phyloP scores from a whole-genome alignment of 1,140 invertebrate species.

The Drosophila pandora region DNA sequence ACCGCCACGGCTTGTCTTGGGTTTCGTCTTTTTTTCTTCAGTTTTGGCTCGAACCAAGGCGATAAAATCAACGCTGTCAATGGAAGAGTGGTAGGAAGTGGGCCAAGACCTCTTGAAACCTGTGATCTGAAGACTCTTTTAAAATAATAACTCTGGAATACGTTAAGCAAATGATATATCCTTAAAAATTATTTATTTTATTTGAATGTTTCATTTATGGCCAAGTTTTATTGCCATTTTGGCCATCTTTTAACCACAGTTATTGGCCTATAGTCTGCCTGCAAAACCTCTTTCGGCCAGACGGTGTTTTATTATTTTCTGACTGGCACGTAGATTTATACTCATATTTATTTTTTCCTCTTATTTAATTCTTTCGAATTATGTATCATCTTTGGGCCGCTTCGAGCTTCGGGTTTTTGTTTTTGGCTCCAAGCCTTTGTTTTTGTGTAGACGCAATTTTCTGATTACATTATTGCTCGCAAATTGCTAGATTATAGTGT shows the following conservation, averaged over 20 bases:
- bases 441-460: slow-evolving; percentile 75
- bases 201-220: no score
- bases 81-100: slow-evolving; percentile 56
- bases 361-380: slow-evolving; percentile 47
- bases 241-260: slow-evolving; percentile 48
- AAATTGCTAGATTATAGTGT: slow-evolving; percentile 79
- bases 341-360: slow-evolving; percentile 62
- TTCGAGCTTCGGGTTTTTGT: slow-evolving; percentile 41
- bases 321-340: slow-evolving; percentile 78
- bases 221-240: background rate
- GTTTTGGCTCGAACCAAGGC: slow-evolving; percentile 59
- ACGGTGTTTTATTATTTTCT: slow-evolving; percentile 73
- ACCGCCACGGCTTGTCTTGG: slow-evolving; percentile 24
- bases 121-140: background rate
- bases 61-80: slow-evolving; percentile 77
- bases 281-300: slow-evolving; percentile 46
- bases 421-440: slow-evolving; percentile 17
- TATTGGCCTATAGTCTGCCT: slow-evolving; percentile 54
- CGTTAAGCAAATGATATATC: no score
- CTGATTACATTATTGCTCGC: slow-evolving; percentile 78
- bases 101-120: background rate
- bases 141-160: background rate
- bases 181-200: no score
- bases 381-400: slow-evolving; percentile 58
- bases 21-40: slow-evolving; percentile 16